Conservation (phyloP, 2,113 vertebrate species). For the Corythoichthys intestinalis region DNA sequence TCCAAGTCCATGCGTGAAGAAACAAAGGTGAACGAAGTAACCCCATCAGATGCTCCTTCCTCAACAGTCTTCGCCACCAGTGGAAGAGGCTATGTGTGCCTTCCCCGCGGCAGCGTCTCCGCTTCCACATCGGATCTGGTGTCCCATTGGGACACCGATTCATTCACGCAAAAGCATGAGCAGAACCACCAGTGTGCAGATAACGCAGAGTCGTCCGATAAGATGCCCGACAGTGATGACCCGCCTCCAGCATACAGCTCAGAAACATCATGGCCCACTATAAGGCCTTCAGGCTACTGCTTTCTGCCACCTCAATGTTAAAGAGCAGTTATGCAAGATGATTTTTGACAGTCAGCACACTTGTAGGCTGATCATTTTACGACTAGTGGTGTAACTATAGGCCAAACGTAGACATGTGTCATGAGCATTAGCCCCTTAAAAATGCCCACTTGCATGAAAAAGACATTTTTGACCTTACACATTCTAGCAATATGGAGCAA, state of each 20-base stretch:
- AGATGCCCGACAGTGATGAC: background rate
- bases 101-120: slow-evolving; percentile 24
- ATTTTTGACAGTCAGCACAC: background rate
- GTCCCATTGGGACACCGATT: background rate
- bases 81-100: slow-evolving; percentile 36
- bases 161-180: slow-evolving; percentile 8
- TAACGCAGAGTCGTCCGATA: background rate
- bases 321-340: background rate
- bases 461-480: too few relatives aligned
- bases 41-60: background rate
- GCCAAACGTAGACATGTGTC: background rate
- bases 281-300: slow-evolving; percentile 48
- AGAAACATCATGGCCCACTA: slow-evolving; percentile 21
- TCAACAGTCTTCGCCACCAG: background rate
- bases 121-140: slow-evolving; percentile 43
- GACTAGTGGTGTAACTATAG: too few relatives aligned
- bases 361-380: too few relatives aligned
- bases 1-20: background rate
- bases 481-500: too few relatives aligned
- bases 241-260: slow-evolving; percentile 3
- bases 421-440: background rate
- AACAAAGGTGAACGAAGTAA: background rate
- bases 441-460: too few relatives aligned
- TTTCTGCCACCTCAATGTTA: slow-evolving; percentile 29
- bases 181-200: background rate